Conservation (phyloP, 2,113 vertebrate species). For the Lynx canadensis region DNA sequence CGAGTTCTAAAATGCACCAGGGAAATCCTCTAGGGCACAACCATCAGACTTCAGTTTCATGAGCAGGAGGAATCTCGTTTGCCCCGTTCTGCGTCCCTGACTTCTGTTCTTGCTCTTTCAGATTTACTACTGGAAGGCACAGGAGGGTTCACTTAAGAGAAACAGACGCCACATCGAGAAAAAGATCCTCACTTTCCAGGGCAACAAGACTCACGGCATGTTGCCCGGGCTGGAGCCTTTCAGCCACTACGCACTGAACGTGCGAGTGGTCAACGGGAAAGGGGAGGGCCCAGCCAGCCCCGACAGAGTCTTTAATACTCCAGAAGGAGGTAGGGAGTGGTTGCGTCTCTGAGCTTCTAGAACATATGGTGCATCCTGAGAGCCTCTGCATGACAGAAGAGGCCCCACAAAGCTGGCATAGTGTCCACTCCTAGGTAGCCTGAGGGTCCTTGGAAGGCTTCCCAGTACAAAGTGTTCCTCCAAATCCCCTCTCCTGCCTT, state of each 20-base stretch:
- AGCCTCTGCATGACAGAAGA: not conserved
- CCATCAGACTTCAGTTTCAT: not conserved
- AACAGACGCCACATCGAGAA: conserved; percentile 91
- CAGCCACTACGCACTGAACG: conserved; percentile 92
- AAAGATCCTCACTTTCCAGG: conserved; percentile 91
- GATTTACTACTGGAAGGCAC: conserved; percentile 95
- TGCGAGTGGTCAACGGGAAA: conserved; percentile 93
- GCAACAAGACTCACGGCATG: conserved; percentile 92
- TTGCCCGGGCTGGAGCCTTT: conserved; percentile 93
- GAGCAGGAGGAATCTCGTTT: not conserved
- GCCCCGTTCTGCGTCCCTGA: not conserved
- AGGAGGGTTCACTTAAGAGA: conserved; percentile 88
- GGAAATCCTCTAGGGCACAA: not conserved
- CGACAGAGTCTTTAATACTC: conserved; percentile 90
- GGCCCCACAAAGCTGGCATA: not conserved
- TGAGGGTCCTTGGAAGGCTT: not conserved
- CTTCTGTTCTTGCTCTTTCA: conserved; percentile 75
- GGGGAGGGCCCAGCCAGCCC: conserved; percentile 94
- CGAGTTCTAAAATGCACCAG: not conserved
- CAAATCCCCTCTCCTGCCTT: not conserved
- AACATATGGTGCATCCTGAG: not conserved
- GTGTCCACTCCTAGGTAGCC: not conserved
- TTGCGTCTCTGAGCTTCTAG: not conserved
- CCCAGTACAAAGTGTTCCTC: not conserved
- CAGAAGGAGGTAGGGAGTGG: conserved; percentile 93